Evolutionary conservation across 2,888 invertebrate species (phyloP).

Genomic region (Neuroscelio doddi): DNA sequence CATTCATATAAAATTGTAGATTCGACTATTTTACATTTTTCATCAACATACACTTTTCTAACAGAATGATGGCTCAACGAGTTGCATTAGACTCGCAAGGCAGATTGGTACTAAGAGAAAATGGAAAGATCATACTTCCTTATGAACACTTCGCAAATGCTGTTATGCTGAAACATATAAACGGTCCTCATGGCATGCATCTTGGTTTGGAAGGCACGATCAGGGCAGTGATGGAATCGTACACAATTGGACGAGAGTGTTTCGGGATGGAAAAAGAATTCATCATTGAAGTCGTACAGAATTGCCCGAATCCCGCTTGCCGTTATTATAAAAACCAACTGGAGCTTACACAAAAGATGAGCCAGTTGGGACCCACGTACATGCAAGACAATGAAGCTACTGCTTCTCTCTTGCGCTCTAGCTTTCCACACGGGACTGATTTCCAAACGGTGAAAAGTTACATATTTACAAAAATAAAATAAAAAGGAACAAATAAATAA

Average conservation of each 20-base stretch:
- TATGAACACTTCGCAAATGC: constrained; percentile 94
- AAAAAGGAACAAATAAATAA: background rate
- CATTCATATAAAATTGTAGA: too few species aligned
- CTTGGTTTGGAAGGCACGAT: constrained; percentile 88
- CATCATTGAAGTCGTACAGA: constrained; percentile 90
- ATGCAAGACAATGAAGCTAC: constrained; percentile 67
- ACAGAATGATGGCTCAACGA: constrained; percentile 89
- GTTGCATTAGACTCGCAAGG: constrained; percentile 89
- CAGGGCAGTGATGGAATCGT: constrained; percentile 88
- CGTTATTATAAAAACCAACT: constrained; percentile 90
- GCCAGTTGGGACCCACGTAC: constrained; percentile 66
- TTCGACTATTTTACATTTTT: too few species aligned
- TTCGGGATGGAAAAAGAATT: constrained; percentile 94
- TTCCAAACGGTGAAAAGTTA: constrained; percentile 58
- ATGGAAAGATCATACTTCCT: constrained; percentile 90
- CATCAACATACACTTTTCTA: constrained; percentile 21
- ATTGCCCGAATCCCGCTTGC: constrained; percentile 90
- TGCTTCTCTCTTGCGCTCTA: constrained; percentile 62
- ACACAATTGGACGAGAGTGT: constrained; percentile 86
- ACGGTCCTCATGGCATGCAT: constrained; percentile 89
- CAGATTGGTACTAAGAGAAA: constrained; percentile 85
- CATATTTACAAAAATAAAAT: background rate
- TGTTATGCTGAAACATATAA: constrained; percentile 92
- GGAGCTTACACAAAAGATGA: constrained; percentile 74
- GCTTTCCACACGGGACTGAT: constrained; percentile 65